Percentiles rank a stretch among this genome's conserved stretches.
phyloP scores from a whole-genome alignment of 2,113 vertebrate species.

The Mesocricetus auratus region DNA sequence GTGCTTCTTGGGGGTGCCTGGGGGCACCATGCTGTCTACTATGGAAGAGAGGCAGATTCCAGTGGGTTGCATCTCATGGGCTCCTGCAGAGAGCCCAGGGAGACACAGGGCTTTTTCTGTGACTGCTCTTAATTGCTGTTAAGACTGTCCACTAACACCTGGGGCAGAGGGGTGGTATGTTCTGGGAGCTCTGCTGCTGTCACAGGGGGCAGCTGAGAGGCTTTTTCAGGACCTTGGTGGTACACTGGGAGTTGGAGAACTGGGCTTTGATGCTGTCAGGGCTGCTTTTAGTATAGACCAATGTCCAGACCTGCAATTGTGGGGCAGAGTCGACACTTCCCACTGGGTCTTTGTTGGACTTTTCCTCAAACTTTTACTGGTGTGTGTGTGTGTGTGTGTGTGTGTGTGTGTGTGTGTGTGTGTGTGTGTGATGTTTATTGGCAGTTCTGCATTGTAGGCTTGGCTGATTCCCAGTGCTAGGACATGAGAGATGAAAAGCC shows the following conservation, averaged over 20 bases:
- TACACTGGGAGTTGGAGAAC: background rate
- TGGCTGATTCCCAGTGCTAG: background rate
- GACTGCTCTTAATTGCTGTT: background rate
- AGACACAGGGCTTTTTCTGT: background rate
- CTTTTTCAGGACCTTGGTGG: background rate
- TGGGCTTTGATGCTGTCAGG: background rate
- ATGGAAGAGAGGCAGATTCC: background rate
- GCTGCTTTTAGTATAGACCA: background rate
- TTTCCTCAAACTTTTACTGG: background rate
- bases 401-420: background rate
- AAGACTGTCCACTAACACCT: background rate
- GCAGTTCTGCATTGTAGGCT: background rate
- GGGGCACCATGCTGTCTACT: background rate
- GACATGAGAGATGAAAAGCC: background rate
- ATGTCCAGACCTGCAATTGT: fast-evolving
- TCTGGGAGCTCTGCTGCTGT: background rate
- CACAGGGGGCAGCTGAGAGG: background rate
- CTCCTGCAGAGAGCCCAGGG: background rate
- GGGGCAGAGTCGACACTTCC: background rate
- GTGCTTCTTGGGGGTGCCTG: background rate
- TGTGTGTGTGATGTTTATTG: background rate
- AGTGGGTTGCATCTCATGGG: background rate
- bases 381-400: background rate
- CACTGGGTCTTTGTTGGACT: background rate
- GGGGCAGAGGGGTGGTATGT: background rate